Conservation (phyloP, 2,888 invertebrate species). For the Conistra vaccinii region DNA sequence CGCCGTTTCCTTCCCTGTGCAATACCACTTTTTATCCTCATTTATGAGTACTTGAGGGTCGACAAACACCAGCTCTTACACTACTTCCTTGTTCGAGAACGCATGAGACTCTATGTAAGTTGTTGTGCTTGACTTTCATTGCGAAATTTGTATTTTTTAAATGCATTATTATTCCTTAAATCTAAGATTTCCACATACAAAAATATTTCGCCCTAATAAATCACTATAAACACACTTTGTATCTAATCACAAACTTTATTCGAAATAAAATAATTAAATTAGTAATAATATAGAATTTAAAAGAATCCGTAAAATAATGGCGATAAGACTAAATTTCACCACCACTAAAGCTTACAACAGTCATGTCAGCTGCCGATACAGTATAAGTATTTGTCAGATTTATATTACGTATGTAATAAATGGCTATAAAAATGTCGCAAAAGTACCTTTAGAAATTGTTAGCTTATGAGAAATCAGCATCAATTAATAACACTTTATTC, state of each 20-base stretch:
- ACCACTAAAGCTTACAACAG: constrained; percentile 67
- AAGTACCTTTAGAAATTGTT: constrained; percentile 56
- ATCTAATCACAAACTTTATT: constrained; percentile 75
- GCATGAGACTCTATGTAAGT: constrained; percentile 56
- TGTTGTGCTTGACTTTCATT: constrained; percentile 68
- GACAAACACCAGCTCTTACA: constrained; percentile 32
- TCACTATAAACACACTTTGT: constrained; percentile 84
- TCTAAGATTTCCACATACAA: constrained; percentile 86
- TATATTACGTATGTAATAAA: constrained; percentile 60
- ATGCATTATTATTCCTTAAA: constrained; percentile 83
- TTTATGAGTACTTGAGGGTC: constrained; percentile 46
- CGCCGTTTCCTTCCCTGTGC: constrained; percentile 39
- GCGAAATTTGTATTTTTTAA: constrained; percentile 77
- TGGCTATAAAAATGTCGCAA: constrained; percentile 61
- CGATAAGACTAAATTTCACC: constrained; percentile 55
- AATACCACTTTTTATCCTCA: constrained; percentile 53
- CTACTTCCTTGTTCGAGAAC: constrained; percentile 56
- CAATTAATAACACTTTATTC: constrained; percentile 55
- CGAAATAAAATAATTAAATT: constrained; percentile 70
- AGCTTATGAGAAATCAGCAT: constrained; percentile 48
- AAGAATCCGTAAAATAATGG: constrained; percentile 62
- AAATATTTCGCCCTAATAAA: constrained; percentile 88
- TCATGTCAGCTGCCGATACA: constrained; percentile 71
- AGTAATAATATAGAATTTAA: constrained; percentile 66
- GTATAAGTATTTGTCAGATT: constrained; percentile 55